Conservation (phyloP, 2,113 vertebrate species). For the Rattus norvegicus region GRCr8 NC_086023.1:78938001-78938500, state of each 20-base stretch:
- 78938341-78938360: background rate
- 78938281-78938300: background rate
- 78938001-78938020: background rate
- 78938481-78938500: background rate
- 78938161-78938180: background rate
- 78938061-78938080: background rate
- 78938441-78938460: background rate
- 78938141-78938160: background rate
- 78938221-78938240: background rate
- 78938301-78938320: background rate
- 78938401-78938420: background rate
- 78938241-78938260: background rate
- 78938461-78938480: background rate
- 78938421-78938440: background rate
- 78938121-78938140: background rate
- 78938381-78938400: background rate
- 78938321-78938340: background rate
- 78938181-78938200: background rate
- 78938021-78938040: background rate
- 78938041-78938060: background rate
- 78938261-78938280: background rate
- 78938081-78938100: background rate
- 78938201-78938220: background rate
- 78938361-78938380: background rate
- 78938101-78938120: background rate